Percentiles rank a stretch among this genome's conserved stretches.
These are phyloP conservation scores for Ptyas mucosa DNA, from an alignment of 2,113 vertebrate species.

Conservation along the genomic window DNA sequence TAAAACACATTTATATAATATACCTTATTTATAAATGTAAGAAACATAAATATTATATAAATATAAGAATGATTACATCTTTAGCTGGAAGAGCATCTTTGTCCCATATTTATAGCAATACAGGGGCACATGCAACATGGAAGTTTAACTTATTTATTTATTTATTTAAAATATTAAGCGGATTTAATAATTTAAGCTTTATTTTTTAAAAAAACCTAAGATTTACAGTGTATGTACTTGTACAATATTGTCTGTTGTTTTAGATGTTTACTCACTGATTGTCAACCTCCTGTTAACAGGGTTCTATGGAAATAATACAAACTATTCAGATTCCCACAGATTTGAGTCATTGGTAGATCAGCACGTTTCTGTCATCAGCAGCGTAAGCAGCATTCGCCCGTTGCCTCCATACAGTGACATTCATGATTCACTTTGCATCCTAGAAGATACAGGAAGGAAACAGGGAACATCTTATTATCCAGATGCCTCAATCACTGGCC, in stretches of 20 bases:
- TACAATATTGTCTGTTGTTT: slow-evolving; percentile 1
- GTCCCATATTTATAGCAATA: not conserved
- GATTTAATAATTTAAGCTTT: too few relatives aligned
- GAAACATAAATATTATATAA: not conserved
- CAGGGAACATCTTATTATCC: slow-evolving; percentile 73
- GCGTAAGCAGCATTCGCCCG: slow-evolving; percentile 79
- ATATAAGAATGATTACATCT: not conserved
- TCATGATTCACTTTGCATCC: slow-evolving; percentile 91
- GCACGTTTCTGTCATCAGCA: slow-evolving; percentile 97
- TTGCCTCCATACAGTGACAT: slow-evolving; percentile 82
- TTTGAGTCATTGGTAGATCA: slow-evolving; percentile 88
- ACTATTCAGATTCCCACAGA: slow-evolving; percentile 82
- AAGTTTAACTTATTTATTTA: not conserved
- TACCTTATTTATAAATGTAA: not conserved
- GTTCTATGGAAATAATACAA: slow-evolving; percentile 80
- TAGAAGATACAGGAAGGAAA: slow-evolving; percentile 84
- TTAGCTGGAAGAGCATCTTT: not conserved
- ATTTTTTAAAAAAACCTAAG: too few relatives aligned
- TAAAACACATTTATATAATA: too few relatives aligned
- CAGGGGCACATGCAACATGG: not conserved
- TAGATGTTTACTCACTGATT: slow-evolving; percentile 1
- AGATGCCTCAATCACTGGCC: slow-evolving; percentile 71
- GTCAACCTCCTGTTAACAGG: slow-evolving; percentile 66
- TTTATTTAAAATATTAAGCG: not conserved
- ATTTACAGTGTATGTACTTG: not conserved